These are phyloP conservation scores for Enoplosus armatus DNA, from an alignment of 2,797 vertebrate genomes.

Conservation along the genomic window DNA sequence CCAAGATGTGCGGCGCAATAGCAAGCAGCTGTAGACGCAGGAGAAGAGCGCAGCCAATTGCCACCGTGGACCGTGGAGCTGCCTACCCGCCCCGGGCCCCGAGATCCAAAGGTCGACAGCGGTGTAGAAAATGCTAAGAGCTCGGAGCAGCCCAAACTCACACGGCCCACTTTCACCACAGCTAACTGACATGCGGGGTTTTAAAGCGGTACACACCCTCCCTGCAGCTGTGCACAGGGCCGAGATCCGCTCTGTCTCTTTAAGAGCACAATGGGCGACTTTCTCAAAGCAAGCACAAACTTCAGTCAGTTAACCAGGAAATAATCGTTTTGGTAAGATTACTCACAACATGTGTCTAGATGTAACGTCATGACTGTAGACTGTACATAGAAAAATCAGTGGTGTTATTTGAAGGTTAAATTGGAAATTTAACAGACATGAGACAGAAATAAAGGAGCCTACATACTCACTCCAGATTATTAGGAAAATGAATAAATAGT, in stretches of 20 bases:
- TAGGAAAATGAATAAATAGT: background rate
- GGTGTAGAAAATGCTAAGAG: constrained; percentile 12
- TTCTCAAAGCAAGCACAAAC: background rate
- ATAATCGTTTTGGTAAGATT: background rate
- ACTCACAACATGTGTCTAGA: background rate
- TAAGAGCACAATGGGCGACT: constrained; percentile 52
- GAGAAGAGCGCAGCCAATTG: constrained; percentile 74
- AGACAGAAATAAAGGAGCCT: background rate
- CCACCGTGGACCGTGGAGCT: constrained; percentile 63
- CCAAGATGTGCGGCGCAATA: constrained; percentile 2
- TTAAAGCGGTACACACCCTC: constrained; percentile 58
- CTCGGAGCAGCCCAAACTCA: background rate
- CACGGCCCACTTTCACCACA: constrained; percentile 27
- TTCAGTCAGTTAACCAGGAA: background rate
- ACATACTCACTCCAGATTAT: background rate
- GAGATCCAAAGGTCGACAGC: constrained; percentile 59
- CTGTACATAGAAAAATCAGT: too few species aligned
- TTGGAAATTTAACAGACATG: background rate
- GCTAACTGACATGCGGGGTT: constrained; percentile 1
- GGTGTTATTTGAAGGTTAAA: too few species aligned
- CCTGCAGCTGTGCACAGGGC: fast-evolving
- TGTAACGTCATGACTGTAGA: too few species aligned
- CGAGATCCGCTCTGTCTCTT: constrained; percentile 45
- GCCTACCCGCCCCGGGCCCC: constrained; percentile 59
- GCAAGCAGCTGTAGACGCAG: constrained; percentile 32